A percentile compares a stretch with the other conserved stretches of the same genome.
Evolutionary conservation across 53 echinoderm and acorn worm genomes (phyloP).

Genomic region (Arbacia lixula): DNA sequence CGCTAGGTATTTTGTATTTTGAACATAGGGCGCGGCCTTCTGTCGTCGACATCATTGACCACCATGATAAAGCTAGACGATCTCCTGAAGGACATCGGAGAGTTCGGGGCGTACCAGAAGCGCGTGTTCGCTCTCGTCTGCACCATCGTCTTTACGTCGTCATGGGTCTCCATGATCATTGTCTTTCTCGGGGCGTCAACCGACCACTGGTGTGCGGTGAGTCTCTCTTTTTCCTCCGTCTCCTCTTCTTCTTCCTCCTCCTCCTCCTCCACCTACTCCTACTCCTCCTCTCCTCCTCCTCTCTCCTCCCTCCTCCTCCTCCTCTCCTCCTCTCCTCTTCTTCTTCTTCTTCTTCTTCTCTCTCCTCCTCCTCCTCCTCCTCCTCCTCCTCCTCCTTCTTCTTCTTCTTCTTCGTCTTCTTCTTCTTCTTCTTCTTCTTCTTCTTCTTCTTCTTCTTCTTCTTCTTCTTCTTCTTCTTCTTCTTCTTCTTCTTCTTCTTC

Average conservation of each 20-base stretch:
- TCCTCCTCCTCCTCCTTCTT: background rate
- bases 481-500: background rate
- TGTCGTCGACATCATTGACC: too few relatives aligned
- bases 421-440: background rate
- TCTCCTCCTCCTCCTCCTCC: background rate
- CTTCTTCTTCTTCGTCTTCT: background rate
- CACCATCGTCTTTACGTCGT: conserved; percentile 7
- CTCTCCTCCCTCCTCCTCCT: background rate
- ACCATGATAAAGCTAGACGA: conserved; percentile 22
- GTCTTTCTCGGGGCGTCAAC: conserved; percentile 20
- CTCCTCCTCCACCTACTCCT: background rate
- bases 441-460: background rate
- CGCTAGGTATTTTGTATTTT: too few relatives aligned
- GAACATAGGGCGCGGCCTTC: too few relatives aligned
- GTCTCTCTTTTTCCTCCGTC: background rate
- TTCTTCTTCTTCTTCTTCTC: background rate
- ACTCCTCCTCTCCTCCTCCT: background rate
- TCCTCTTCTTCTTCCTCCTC: background rate
- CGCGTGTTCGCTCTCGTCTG: conserved; percentile 15
- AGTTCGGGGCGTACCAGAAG: conserved; percentile 44
- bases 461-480: background rate
- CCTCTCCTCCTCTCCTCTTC: background rate
- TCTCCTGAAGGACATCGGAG: conserved; percentile 21
- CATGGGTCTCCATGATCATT: conserved; percentile 22
- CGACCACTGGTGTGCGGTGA: conserved; percentile 44